phyloP scores from a whole-genome alignment of 64 coral and sea anemone species.

The Platygyra sinensis region DNA sequence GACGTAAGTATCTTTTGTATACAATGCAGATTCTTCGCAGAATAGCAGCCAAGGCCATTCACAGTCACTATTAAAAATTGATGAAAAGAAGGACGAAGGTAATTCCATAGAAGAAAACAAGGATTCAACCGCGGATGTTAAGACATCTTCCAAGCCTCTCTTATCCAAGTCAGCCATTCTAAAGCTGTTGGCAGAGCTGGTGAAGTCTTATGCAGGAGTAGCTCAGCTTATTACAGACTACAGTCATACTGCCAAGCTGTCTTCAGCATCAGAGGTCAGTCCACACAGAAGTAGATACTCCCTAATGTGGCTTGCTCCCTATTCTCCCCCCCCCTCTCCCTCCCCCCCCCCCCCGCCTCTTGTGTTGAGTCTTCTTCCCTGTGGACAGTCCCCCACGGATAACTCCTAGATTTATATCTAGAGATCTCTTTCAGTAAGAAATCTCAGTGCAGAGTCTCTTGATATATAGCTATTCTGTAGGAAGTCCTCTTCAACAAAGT shows the following conservation, averaged over 20 bases:
- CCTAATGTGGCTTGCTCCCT: too few species aligned
- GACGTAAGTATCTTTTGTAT: neutral
- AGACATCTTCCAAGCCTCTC: constrained; percentile 66
- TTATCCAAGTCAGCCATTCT: constrained; percentile 88
- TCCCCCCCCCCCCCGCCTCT: too few species aligned
- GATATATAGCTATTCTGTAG: too few species aligned
- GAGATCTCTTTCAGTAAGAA: too few species aligned
- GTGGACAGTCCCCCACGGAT: too few species aligned
- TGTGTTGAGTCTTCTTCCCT: too few species aligned
- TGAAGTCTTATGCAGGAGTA: constrained; percentile 91
- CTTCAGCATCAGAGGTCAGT: constrained; percentile 43
- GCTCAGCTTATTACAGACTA: constrained; percentile 96
- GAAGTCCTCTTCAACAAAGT: too few species aligned
- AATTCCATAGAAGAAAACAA: constrained; percentile 52
- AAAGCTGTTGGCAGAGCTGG: constrained; percentile 80
- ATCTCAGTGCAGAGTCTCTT: too few species aligned
- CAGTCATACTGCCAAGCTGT: constrained; percentile 41
- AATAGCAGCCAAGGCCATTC: constrained; percentile 21
- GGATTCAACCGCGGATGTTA: constrained; percentile 45
- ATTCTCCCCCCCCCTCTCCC: too few species aligned
- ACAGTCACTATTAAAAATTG: constrained; percentile 6
- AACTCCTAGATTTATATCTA: too few species aligned
- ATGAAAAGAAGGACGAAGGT: constrained; percentile 49
- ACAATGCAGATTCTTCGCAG: constrained; percentile 25
- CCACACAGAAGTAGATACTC: too few species aligned